Evolutionary conservation across 2,113 vertebrate species (phyloP).

Genomic region (Megaceryle torquata): DNA sequence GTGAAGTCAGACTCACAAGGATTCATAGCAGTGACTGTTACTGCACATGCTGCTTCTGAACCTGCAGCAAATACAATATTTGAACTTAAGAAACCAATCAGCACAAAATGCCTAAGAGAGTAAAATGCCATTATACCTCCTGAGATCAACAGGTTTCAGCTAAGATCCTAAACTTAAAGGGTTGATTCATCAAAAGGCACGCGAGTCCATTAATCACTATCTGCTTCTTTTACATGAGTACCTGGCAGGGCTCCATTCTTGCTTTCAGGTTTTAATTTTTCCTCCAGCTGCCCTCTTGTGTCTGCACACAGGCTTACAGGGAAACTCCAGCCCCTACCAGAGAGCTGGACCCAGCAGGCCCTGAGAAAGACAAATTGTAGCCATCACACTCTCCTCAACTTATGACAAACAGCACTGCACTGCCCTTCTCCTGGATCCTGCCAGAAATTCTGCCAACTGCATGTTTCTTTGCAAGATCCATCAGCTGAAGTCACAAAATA

Average conservation of each 20-base stretch:
- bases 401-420: neutral
- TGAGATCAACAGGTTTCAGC: neutral
- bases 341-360: accelerated
- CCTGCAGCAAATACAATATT: neutral
- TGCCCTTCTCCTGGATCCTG: neutral
- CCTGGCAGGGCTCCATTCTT: neutral
- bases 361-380: accelerated
- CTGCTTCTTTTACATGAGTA: neutral
- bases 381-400: no score
- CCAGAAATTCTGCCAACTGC: neutral
- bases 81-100: neutral
- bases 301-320: neutral
- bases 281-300: neutral
- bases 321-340: neutral
- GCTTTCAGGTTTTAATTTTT: neutral
- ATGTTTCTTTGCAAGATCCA: neutral
- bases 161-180: neutral
- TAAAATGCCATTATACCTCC: neutral
- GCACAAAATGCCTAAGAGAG: neutral
- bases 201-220: neutral
- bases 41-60: neutral
- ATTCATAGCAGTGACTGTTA: neutral
- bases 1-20: neutral
- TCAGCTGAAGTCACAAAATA: neutral
- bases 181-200: neutral